Evolutionary conservation across 2,113 vertebrate genomes (phyloP), one percentile per base, ranked within the genome.

Genomic region (Donacobius atricapilla): DNA sequence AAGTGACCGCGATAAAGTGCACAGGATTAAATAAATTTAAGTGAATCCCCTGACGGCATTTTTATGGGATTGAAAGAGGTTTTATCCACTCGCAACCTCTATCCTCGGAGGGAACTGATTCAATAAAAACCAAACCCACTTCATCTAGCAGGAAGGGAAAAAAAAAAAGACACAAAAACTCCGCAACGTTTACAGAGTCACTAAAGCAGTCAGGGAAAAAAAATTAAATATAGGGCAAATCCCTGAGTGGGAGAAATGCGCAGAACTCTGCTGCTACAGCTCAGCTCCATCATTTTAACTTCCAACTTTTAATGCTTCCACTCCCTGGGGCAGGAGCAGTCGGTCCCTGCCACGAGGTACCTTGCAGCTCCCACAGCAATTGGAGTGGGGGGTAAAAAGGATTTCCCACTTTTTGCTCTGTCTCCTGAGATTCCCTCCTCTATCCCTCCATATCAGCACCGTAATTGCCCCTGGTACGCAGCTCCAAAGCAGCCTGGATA

Each of bases 71-170:
- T 97, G 92, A 97, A 97, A 97, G 96, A 95, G 95, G 94, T 97
- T 97, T 96, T 57, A 95, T 97, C 96, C 91, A 97, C 96, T 97
- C 54, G 40, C 82, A 97, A 92, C 86, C 92, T 97, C 89, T 95
- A 88, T 97, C 92, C 95, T 97, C 84, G 56, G 75, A 97, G 96
- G 95, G 94, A 98, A 97, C 71, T 93, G 95, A 98, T 96, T 96
- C 90, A 96, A 97, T 97, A 96, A 96, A 96, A 97, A 96, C 96
- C 96, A 97, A 96, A 97, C 96, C 96, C 96, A 95, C 94, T 98
- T 95, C 92, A 87, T 83, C 78, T 90, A 90, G 94, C 83, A 89
- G 94, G 96, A 94, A 89, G 64, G 66, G 14, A 25, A 37, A 92
- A 87, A 87, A 66, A 89, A 93, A 79, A 65, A 92, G 61, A 42